Base-by-base conservation (phyloP, 2,113 vertebrate species). In the Dermatemys mawii region DNA sequence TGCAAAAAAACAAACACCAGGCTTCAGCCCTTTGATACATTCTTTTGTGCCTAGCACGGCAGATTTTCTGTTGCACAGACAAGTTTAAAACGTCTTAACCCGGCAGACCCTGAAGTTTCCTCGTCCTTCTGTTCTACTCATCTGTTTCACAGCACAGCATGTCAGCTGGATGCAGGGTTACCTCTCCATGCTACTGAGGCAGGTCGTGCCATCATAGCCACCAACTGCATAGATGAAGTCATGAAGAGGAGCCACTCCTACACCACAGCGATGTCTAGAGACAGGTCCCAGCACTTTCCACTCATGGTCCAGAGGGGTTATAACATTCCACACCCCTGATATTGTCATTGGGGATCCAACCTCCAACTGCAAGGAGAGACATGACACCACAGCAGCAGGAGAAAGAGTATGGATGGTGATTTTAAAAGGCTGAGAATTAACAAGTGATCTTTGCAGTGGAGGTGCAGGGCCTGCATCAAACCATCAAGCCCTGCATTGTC, bases 161-260 rank as follows among this genome's bases (percentile, higher is more conserved):
- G 21, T 54, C 22, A 76, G 11, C 21, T 2, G 24, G 16, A 11
- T 22, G 13, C 4, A 60, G 29, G 7, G 22, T 90, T 97, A 97
- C 97, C 98, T 98, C 84, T 98, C 97, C 83, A 98, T 96, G 4
- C 92, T 97, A 84, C 94, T 98, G 26, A 94, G 87, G 87, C 97
- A 97, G 12, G 95, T 82, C 8, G 95, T 86, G 27, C 97, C 97
- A 63, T 98, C 97, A 16, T 97, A 95, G 79, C 97, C 98, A 83
- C 98, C 97, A 8, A 97, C 89, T 4, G 97, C 97, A 26, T 97
- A 98, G 88, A 98, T 95, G 92, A 93, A 97, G 53, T 96, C 96
- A 14, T 98, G 92, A 92, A 98, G 96, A 70, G 92, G 89, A 86
- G 96, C 94, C 94, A 98, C 94, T 87, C 97, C 97, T 35, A 97